A percentile compares a stretch with the other conserved stretches of the same genome.
Evolutionary conservation across 2,888 invertebrate species (phyloP).

Genomic region (Lochmaea crataegi): DNA sequence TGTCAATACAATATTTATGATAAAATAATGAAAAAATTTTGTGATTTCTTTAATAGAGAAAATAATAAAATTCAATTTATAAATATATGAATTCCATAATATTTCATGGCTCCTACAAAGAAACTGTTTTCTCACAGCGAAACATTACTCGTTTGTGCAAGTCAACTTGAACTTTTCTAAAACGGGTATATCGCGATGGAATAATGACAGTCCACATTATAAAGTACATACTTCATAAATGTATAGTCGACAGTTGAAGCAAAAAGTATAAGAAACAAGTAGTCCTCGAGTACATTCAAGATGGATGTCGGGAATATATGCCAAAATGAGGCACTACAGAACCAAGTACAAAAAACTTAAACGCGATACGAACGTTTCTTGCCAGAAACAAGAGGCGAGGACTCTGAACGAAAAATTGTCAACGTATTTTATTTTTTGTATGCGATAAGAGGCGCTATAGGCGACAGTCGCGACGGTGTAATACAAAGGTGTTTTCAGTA

Average conservation of each 20-base stretch:
- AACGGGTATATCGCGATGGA: conserved; percentile 25
- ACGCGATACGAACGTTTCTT: conserved; percentile 57
- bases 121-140: background rate
- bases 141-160: conserved; percentile 12
- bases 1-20: no score
- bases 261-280: conserved; percentile 24
- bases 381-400: conserved; percentile 60
- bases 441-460: background rate
- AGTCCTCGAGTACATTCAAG: conserved; percentile 54
- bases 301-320: conserved; percentile 58
- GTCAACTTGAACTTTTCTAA: conserved; percentile 19
- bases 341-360: conserved; percentile 59
- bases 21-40: no score
- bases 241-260: conserved; percentile 30
- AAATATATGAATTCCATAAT: no score
- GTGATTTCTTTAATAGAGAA: no score
- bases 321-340: conserved; percentile 56
- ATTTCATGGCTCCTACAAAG: no score
- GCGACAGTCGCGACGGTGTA: no score
- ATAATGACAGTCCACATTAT: conserved; percentile 26
- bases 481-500: no score
- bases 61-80: no score
- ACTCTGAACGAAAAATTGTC: conserved; percentile 55
- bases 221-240: conserved; percentile 31
- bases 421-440: conserved; percentile 12